Percentiles rank a stretch among this genome's conserved stretches.
Conservation (phyloP, 2,888 invertebrate genomes). For the Clanis bilineata region DNA sequence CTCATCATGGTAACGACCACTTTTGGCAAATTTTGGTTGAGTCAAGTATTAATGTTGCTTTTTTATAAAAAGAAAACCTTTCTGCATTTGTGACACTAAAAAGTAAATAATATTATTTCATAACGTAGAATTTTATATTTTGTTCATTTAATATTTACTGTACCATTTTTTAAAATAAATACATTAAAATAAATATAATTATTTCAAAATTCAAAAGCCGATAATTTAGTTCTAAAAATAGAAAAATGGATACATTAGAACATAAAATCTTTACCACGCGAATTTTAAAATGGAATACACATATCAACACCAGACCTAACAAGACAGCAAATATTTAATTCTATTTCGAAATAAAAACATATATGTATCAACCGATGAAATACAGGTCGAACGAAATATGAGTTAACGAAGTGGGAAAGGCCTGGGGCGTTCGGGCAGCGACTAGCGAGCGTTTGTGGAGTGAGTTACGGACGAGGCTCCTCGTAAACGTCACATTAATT, state of each 20-base stretch:
- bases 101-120: too few relatives aligned
- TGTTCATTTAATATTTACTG: too few relatives aligned
- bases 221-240: not conserved
- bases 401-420: constrained; percentile 19
- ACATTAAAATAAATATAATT: too few relatives aligned
- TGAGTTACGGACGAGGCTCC: constrained; percentile 52
- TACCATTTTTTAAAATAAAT: too few relatives aligned
- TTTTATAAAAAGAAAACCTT: too few relatives aligned
- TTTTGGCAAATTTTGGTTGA: not conserved
- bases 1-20: not conserved
- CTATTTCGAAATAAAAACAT: not conserved
- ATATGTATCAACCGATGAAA: not conserved
- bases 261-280: not conserved
- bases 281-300: not conserved
- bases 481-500: constrained; percentile 81
- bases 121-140: too few relatives aligned
- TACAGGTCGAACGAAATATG: constrained; percentile 14
- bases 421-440: constrained; percentile 16
- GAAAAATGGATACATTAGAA: not conserved
- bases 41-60: not conserved
- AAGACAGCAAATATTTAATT: not conserved
- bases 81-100: too few relatives aligned
- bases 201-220: too few relatives aligned
- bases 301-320: not conserved
- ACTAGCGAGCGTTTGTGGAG: constrained; percentile 18